These are phyloP conservation scores for Gastrophysa polygoni DNA, from an alignment of 2,888 invertebrate genomes.

Conservation along the genomic window DNA sequence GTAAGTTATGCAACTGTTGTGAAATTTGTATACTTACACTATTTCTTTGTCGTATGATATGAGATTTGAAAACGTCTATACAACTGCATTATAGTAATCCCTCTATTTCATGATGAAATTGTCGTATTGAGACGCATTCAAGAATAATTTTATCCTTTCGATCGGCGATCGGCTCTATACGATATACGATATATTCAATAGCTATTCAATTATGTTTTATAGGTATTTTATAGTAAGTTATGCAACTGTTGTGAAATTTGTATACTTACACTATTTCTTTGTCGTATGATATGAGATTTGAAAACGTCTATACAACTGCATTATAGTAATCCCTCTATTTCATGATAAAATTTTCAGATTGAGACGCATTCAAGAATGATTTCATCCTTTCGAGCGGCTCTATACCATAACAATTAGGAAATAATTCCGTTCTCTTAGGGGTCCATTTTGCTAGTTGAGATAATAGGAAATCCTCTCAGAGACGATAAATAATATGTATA, in stretches of 20 bases:
- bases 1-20: constrained; percentile 11
- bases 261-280: constrained; percentile 10
- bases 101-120: constrained; percentile 30
- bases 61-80: constrained; percentile 23
- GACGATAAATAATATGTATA: too few species aligned
- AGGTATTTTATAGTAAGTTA: not conserved
- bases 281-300: constrained; percentile 20
- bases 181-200: constrained; percentile 17
- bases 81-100: constrained; percentile 26
- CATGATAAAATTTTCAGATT: constrained; percentile 30
- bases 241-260: constrained; percentile 21
- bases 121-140: constrained; percentile 23
- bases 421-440: too few species aligned
- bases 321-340: constrained; percentile 28
- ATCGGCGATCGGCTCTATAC: not conserved
- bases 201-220: constrained; percentile 20
- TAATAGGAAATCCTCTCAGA: too few species aligned
- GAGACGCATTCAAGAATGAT: constrained; percentile 19
- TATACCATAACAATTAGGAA: not conserved
- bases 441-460: too few species aligned
- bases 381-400: not conserved
- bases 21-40: constrained; percentile 15
- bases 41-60: constrained; percentile 18
- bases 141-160: constrained; percentile 13
- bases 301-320: constrained; percentile 22